These are phyloP conservation scores for Myotis yumanensis DNA, from an alignment of 2,113 vertebrate species.

Conservation along the genomic window DNA sequence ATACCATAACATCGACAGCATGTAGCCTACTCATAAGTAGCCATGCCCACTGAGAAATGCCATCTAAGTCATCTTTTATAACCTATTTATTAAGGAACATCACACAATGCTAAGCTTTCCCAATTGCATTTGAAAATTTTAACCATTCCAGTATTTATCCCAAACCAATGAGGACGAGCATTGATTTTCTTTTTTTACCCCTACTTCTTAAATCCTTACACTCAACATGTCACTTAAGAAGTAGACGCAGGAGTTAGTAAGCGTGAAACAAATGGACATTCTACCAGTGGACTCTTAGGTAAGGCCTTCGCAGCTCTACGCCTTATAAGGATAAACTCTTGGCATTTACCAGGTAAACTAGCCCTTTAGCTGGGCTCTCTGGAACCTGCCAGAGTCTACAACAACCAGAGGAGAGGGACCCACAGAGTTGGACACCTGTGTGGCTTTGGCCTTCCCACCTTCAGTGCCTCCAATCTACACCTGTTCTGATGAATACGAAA, in stretches of 20 bases:
- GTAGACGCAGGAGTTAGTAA: neutral
- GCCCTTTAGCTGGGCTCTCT: neutral
- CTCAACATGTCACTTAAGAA: neutral
- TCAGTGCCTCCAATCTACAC: neutral
- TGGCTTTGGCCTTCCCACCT: neutral
- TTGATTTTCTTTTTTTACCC: neutral
- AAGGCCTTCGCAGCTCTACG: neutral
- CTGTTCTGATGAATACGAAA: neutral
- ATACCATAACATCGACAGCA: neutral
- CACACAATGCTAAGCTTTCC: neutral
- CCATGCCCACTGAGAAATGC: neutral
- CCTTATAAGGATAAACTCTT: neutral
- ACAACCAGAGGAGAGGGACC: neutral
- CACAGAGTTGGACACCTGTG: neutral
- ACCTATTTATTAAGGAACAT: neutral
- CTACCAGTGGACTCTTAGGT: neutral
- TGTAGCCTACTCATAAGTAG: neutral
- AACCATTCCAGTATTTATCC: constrained; percentile 20
- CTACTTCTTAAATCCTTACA: neutral
- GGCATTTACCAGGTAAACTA: neutral
- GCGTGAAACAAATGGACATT: neutral
- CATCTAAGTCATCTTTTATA: neutral
- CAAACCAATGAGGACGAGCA: neutral
- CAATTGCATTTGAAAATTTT: neutral
- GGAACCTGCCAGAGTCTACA: too few species aligned